phyloP scores from a whole-genome alignment of 2,888 invertebrate genomes.

The Hanleya hanleyi region DNA sequence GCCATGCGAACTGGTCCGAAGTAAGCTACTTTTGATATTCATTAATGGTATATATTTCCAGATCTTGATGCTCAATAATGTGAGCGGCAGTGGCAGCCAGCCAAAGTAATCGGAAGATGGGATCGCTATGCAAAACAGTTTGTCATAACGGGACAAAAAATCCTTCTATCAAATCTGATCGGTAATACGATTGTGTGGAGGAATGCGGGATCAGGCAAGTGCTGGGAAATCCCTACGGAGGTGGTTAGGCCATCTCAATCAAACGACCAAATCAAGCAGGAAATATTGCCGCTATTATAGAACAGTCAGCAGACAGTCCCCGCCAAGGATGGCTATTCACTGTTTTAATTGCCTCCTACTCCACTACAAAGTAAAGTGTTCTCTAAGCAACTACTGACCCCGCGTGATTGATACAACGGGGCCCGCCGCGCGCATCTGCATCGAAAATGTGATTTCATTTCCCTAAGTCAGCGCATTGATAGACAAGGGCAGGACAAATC shows the following conservation, averaged over 20 bases:
- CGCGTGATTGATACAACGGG: slow-evolving; percentile 4
- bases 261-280: slow-evolving; percentile 11
- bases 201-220: not conserved
- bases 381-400: slow-evolving; percentile 4
- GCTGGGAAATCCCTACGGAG: not conserved
- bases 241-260: not conserved
- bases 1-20: no score
- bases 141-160: not conserved
- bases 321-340: not conserved
- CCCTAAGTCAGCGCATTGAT: slow-evolving; percentile 6
- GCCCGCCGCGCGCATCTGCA: not conserved
- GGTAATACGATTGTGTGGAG: not conserved
- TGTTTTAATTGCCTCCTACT: slow-evolving; percentile 10
- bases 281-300: slow-evolving; percentile 5
- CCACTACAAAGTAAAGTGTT: not conserved
- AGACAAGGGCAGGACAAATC: slow-evolving; percentile 8
- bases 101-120: not conserved
- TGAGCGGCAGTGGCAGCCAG: not conserved
- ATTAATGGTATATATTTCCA: no score
- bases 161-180: not conserved
- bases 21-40: no score
- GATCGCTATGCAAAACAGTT: slow-evolving; percentile 5
- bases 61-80: no score
- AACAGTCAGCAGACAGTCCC: not conserved
- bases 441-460: slow-evolving; percentile 10